These are phyloP conservation scores for Orthosia cruda DNA, from an alignment of 2,888 invertebrate species.

Conservation along the genomic window DNA sequence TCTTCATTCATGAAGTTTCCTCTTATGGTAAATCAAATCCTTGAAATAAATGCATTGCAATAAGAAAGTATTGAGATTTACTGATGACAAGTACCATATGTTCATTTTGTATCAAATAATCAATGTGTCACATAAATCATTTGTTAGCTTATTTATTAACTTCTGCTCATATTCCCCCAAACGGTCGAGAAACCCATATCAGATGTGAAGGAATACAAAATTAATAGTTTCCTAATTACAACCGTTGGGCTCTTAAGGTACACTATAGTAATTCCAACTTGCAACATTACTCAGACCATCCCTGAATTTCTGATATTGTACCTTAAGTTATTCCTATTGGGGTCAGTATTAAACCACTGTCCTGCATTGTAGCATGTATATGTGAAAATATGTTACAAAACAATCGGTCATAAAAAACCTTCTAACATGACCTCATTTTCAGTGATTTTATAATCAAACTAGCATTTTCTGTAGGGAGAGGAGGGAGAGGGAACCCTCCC, in stretches of 20 bases:
- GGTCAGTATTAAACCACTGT: neutral
- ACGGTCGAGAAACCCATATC: too few relatives aligned
- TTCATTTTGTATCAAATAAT: constrained; percentile 12
- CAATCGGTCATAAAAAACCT: constrained; percentile 6
- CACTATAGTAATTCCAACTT: neutral
- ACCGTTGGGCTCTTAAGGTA: too few relatives aligned
- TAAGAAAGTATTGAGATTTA: neutral
- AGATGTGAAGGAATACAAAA: too few relatives aligned
- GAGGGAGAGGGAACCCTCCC: too few relatives aligned
- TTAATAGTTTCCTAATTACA: too few relatives aligned
- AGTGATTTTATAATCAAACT: neutral
- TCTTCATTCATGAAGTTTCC: neutral
- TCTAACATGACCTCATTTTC: constrained; percentile 19
- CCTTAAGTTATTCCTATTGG: neutral
- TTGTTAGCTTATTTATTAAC: neutral
- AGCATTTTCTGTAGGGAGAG: neutral
- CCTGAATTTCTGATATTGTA: neutral
- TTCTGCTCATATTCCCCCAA: neutral
- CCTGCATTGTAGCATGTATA: neutral
- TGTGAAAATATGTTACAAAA: neutral
- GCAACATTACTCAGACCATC: fast-evolving
- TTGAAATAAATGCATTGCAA: neutral
- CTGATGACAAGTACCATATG: constrained; percentile 22
- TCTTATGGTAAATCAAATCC: neutral
- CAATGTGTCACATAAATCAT: neutral